Evolutionary conservation across 1,140 invertebrate genomes (phyloP), one percentile per base, ranked within the genome.

Genomic region (Tetranychus cinnabarinus): DNA sequence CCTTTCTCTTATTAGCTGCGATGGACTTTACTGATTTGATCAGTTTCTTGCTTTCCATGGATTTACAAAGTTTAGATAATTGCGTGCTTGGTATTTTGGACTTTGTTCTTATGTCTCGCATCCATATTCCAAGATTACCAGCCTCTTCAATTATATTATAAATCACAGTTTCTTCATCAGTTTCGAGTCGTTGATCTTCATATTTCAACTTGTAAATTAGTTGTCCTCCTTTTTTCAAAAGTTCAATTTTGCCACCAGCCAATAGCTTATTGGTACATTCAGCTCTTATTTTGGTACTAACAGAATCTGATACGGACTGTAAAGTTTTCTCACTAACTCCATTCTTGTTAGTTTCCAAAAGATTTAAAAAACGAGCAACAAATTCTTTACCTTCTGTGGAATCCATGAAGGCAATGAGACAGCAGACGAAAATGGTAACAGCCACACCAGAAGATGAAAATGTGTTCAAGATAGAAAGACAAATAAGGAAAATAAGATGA

Each of bases 1-100:
- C 85, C 72, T 93, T 95, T 69, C 93, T 97, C 72, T 91, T 93
- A 3, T 56, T 37, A 12, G 15, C 10, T 15, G 55, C 36, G n/a
- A 97, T 90, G 64, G 89, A 91, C 76, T 92, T 95, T 0, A 97
- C 88, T 62, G 87, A 83, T 78, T 97, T 97, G 36, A 97, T 92
- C 1, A 91, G 75, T 74, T 95, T 95, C 68, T 92, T 95, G 39
- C 81, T 84, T 74, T 96, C 91, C 34, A 97, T 76, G 70, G 79
- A 86, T 73, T 96, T 96, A 0, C 97, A 72, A 50, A 95, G 86
- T 76, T 96, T 96, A 68, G 86, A 91, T 0, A 97, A 73, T 68
- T 88, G 86, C 46, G 84, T 88, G 68, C 83, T 82, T 56, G 83
- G 81, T 35, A 97, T 74, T 70, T 95, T 95, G 4, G 86, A 88